Percentiles rank a stretch among this genome's conserved stretches.
Evolutionary conservation across 1,140 invertebrate species (phyloP).

Genomic region (Polypedilum vanderplanki): DNA sequence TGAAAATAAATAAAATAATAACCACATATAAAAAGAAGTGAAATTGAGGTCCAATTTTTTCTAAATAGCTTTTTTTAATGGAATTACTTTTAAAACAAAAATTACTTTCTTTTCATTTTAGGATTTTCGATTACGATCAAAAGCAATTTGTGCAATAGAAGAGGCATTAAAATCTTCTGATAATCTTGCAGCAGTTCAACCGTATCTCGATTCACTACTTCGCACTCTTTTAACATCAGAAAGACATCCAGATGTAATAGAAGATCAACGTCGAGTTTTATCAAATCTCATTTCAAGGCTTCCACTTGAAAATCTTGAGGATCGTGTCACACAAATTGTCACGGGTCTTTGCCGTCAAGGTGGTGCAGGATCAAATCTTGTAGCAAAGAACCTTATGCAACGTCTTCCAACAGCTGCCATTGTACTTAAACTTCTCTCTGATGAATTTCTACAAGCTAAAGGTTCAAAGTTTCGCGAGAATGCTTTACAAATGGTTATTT

Average conservation of each 20-base stretch:
- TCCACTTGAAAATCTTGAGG: constrained; percentile 42
- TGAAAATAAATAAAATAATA: no score
- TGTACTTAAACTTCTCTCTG: constrained; percentile 53
- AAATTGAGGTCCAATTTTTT: constrained; percentile 12
- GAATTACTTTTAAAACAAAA: neutral
- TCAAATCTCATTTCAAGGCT: constrained; percentile 41
- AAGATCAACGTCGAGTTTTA: constrained; percentile 40
- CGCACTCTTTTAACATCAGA: constrained; percentile 48
- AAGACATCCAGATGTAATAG: constrained; percentile 40
- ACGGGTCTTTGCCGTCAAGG: constrained; percentile 54
- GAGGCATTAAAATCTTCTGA: constrained; percentile 47
- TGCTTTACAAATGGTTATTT: constrained; percentile 67
- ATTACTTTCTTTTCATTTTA: constrained; percentile 40
- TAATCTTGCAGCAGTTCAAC: constrained; percentile 48
- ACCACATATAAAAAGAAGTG: neutral
- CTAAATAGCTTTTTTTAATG: neutral
- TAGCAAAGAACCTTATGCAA: constrained; percentile 59
- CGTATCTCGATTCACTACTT: constrained; percentile 56
- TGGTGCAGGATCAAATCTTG: constrained; percentile 49
- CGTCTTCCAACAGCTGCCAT: constrained; percentile 55
- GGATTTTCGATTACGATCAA: constrained; percentile 52
- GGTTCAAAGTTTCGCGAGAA: constrained; percentile 69
- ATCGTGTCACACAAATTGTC: constrained; percentile 47
- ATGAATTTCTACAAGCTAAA: constrained; percentile 56
- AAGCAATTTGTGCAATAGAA: constrained; percentile 51